A percentile compares a stretch with the other conserved stretches of the same genome.
Conservation (phyloP, 1,140 invertebrate genomes). For the Papilio machaon region DNA sequence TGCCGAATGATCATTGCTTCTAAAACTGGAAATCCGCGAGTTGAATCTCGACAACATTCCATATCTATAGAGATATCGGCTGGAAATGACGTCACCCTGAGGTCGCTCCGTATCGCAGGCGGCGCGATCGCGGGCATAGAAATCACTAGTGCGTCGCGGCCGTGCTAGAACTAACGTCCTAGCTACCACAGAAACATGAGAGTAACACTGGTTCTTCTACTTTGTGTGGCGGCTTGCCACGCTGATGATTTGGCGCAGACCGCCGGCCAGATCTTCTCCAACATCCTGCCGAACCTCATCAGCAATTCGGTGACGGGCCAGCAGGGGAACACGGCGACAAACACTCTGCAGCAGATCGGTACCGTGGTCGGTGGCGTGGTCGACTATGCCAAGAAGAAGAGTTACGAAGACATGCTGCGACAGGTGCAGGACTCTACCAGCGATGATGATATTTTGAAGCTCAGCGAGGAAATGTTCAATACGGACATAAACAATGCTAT, state of each 20-base stretch:
- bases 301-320: conserved; percentile 65
- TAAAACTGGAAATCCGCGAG: conserved; percentile 70
- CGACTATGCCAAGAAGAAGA: conserved; percentile 77
- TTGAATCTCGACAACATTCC: conserved; percentile 69
- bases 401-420: conserved; percentile 72
- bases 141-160: conserved; percentile 74
- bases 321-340: conserved; percentile 66
- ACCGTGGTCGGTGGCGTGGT: conserved; percentile 76
- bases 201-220: conserved; percentile 54
- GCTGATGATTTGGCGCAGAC: conserved; percentile 71
- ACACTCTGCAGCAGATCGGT: conserved; percentile 71
- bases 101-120: conserved; percentile 69
- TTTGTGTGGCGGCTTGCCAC: conserved; percentile 54
- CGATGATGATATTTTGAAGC: conserved; percentile 70
- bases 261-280: conserved; percentile 76
- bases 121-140: conserved; percentile 54
- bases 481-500: conserved; percentile 76
- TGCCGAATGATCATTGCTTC: conserved; percentile 59
- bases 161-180: conserved; percentile 63
- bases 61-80: conserved; percentile 58
- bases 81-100: conserved; percentile 71
- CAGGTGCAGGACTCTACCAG: conserved; percentile 72
- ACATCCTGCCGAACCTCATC: conserved; percentile 73
- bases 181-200: conserved; percentile 58
- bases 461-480: conserved; percentile 79